Percentiles rank a stretch among this genome's conserved stretches.
Conservation (phyloP, 2,113 vertebrate genomes). For the Heliornis fulica region DNA sequence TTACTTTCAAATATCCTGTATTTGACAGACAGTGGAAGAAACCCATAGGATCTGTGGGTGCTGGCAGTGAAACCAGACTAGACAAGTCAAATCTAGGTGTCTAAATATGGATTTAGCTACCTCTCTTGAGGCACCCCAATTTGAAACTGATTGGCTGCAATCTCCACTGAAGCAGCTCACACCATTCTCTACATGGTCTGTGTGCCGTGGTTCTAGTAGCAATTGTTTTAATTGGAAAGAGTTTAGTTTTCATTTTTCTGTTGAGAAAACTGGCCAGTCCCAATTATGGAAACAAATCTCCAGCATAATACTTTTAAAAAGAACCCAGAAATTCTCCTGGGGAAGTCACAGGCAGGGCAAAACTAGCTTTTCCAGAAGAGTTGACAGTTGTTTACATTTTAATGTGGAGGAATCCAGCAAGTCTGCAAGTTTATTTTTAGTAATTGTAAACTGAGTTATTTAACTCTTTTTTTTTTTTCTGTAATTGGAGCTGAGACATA, state of each 20-base stretch:
- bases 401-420: conserved; percentile 58
- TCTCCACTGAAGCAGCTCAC: neutral
- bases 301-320: conserved; percentile 47
- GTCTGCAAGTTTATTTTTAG: conserved; percentile 76
- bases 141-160: conserved; percentile 9
- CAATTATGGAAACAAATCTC: conserved; percentile 74
- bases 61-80: conserved; percentile 12
- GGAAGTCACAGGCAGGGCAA: conserved; percentile 60
- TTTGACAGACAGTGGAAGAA: conserved; percentile 5
- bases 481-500: conserved; percentile 18
- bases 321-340: conserved; percentile 49
- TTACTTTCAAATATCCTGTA: neutral
- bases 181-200: conserved; percentile 4
- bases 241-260: conserved; percentile 65
- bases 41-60: neutral
- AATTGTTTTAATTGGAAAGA: conserved; percentile 65
- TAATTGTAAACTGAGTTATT: conserved; percentile 62
- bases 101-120: conserved; percentile 38
- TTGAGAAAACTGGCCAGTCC: conserved; percentile 66
- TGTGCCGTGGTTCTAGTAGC: conserved; percentile 54
- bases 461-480: conserved; percentile 61
- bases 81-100: neutral
- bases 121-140: neutral
- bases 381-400: conserved; percentile 72
- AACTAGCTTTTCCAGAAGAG: conserved; percentile 66